Evolutionary conservation across 2,888 invertebrate species (phyloP).

Genomic region (Phragmatobia fuliginosa): DNA sequence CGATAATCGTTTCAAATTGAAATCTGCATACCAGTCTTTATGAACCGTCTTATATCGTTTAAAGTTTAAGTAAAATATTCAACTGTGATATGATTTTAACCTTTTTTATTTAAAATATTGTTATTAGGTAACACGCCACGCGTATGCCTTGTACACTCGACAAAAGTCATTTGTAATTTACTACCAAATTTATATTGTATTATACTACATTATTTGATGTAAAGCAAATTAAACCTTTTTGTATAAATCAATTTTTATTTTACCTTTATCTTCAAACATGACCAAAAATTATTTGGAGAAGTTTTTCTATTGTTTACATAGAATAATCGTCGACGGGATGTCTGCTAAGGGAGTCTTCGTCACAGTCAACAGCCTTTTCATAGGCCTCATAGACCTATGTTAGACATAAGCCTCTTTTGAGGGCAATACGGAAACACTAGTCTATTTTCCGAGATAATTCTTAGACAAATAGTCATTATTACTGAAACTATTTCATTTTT

Average conservation of each 20-base stretch:
- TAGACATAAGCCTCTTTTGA: too few relatives aligned
- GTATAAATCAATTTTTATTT: conserved; percentile 14
- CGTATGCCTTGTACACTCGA: conserved; percentile 24
- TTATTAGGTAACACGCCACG: conserved; percentile 8
- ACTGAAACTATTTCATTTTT: too few relatives aligned
- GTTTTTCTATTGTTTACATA: not conserved
- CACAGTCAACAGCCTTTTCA: too few relatives aligned
- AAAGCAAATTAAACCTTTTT: conserved; percentile 46
- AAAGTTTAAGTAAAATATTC: not conserved
- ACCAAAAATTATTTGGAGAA: not conserved
- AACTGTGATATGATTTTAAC: conserved; percentile 65
- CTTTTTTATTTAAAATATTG: conserved; percentile 37
- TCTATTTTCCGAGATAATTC: too few relatives aligned
- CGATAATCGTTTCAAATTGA: too few relatives aligned
- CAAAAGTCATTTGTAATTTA: conserved; percentile 30
- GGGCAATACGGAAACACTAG: too few relatives aligned
- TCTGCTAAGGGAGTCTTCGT: not conserved
- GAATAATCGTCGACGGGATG: not conserved
- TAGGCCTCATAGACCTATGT: too few relatives aligned
- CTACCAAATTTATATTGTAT: conserved; percentile 34
- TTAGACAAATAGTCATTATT: too few relatives aligned
- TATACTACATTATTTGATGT: conserved; percentile 36
- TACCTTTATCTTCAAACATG: not conserved
- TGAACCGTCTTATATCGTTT: not conserved
- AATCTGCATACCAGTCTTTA: not conserved